Evolutionary conservation across 2,113 vertebrate genomes (phyloP), one percentile per base, ranked within the genome.

Genomic region (Xiphophorus maculatus): DNA sequence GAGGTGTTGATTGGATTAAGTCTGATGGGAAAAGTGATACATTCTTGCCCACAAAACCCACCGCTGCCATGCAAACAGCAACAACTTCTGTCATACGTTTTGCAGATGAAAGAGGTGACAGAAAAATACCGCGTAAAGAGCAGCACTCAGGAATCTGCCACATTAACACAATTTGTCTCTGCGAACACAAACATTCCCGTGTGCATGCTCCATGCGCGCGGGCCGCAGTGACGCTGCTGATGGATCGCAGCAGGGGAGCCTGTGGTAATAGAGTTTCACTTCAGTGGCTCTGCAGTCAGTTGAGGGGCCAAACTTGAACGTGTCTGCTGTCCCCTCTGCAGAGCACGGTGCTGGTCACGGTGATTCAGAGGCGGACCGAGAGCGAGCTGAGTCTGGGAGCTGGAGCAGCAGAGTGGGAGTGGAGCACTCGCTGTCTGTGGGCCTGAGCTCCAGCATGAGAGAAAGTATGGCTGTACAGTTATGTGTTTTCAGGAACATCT

Each of bases 261-360:
- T 73, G 71, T 82, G 90, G 91, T 94, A 93, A 94, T 93, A 86
- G 88, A 89, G 93, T 93, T 93, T 92, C 90, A 92, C 87, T 90
- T 88, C 87, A 94, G 77, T 88, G 84, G 76, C 71, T 89, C 71
- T 73, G 84, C 82, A 89, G 90, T 86, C 81, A 63, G 86, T 88
- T 88, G 79, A 83, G 89, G 87, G 88, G 87, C 85, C 87, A 81
- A 82, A 85, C 86, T 37, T 11, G 42, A 82, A 77, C 71, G 62
- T 80, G 82, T 79, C 74, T 86, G 74, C 66, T 73, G 77, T 82
- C 80, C 72, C 69, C 79, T 85, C 79, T 73, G 88, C 90, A 87
- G 83, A 54, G 51, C 91, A 69, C 60, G 30, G 60, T 75, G 78
- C 71, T 70, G 76, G 81, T 75, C 85, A 76, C 74, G 74, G 83